Base-by-base conservation (phyloP, 2,888 invertebrate species). In the Ormyrus nitidulus region DNA sequence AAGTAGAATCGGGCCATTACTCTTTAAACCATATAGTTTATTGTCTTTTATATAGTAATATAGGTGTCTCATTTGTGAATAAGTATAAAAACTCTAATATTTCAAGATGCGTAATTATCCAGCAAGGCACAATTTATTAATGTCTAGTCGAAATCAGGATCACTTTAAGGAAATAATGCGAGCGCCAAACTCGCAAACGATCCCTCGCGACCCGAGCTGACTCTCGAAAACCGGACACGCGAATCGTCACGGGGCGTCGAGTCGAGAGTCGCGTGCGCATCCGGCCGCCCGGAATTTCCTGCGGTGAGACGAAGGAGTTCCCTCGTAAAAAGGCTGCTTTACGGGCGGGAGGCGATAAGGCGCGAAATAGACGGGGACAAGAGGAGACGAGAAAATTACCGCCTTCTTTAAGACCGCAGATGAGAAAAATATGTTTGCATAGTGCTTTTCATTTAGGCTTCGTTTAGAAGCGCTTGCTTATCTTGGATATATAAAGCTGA, bases 271-370 rank as follows among this genome's bases (percentile, higher is more conserved):
- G 19, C 49, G 19, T 11, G 7, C 49, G 2, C 19, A 19, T 19
- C 19, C 19, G 19, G 19, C 19, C 19, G 44, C n/a, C 56, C 34
- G 49, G 54, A 64, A 69, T 69, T 44, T 56, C 62, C 62, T 58
- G 54, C 75, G 70, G 6, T 54, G 49, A 78, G 61, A 70, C 62
- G 53, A 62, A 54, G 59, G 46, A 62, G 71, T 68, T 56, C 10
- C 62, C 44, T 69, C 74, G 64, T 74, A 73, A 74, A 79, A 69
- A 66, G 66, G 62, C 13, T 19, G 73, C 19, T 75, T 79, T 79
- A 75, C 79, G 75, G 46, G 11, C 79, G 75, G 62, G 53, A 59
- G 71, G 48, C 48, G 79, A 79, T 75, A 79, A 79, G 75, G 46
- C 34, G 10, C 8, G 51, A 5, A 19, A 13, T 56, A 9, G 34